phyloP scores from a whole-genome alignment of 2,797 vertebrate species.

The Betta splendens region DNA sequence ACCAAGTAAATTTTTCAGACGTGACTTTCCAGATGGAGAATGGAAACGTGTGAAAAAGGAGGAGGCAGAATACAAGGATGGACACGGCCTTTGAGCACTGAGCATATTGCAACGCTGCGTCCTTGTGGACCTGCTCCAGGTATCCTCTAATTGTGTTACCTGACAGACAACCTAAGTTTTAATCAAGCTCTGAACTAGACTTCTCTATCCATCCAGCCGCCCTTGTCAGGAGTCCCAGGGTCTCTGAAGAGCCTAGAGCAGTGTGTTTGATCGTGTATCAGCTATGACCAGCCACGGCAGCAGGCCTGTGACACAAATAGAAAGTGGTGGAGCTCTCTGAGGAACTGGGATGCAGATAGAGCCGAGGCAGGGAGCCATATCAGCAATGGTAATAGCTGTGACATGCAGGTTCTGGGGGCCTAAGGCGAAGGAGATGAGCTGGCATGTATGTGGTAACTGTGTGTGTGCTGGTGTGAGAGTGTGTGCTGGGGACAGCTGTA shows the following conservation, averaged over 20 bases:
- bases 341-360: slow-evolving; percentile 60
- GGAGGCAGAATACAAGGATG: slow-evolving; percentile 24
- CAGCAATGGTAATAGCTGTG: slow-evolving; percentile 68
- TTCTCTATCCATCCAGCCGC: slow-evolving; percentile 68
- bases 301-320: slow-evolving; percentile 60
- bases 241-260: slow-evolving; percentile 59
- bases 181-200: slow-evolving; percentile 71
- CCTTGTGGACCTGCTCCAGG: slow-evolving; percentile 43
- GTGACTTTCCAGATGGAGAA: slow-evolving; percentile 54
- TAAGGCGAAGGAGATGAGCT: slow-evolving; percentile 36
- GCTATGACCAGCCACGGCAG: slow-evolving; percentile 42
- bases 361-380: slow-evolving; percentile 58
- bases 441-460: slow-evolving; percentile 38
- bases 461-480: slow-evolving; percentile 7
- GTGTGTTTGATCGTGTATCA: slow-evolving; percentile 50
- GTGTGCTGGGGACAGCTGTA: slow-evolving; percentile 52
- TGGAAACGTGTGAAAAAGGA: slow-evolving; percentile 39
- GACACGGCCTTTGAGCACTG: slow-evolving; percentile 14
- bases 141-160: slow-evolving; percentile 65
- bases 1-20: slow-evolving; percentile 42
- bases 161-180: slow-evolving; percentile 69
- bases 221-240: slow-evolving; percentile 51
- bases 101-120: slow-evolving; percentile 28
- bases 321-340: slow-evolving; percentile 52
- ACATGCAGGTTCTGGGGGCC: slow-evolving; percentile 63